Conservation (phyloP, 1,140 invertebrate genomes). For the Mactra quadrangularis region DNA sequence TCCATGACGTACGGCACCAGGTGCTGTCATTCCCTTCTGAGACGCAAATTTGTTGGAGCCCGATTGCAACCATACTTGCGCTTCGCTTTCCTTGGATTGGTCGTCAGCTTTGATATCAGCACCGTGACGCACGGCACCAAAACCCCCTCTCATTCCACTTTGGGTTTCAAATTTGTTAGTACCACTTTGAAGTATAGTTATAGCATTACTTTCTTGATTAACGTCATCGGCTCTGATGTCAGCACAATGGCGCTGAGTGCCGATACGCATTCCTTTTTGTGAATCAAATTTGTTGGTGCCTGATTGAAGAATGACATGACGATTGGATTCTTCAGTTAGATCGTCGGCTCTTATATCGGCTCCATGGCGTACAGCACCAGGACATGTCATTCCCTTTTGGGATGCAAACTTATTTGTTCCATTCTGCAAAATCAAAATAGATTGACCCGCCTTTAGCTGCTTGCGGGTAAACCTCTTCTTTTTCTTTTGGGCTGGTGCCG, state of each 20-base stretch:
- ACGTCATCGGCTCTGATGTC: slow-evolving; percentile 77
- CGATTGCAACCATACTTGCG: slow-evolving; percentile 95
- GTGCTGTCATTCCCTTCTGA: slow-evolving; percentile 95
- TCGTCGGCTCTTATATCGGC: slow-evolving; percentile 78
- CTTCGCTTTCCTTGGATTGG: slow-evolving; percentile 90
- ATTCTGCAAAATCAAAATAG: slow-evolving; percentile 91
- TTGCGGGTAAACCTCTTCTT: slow-evolving; percentile 92
- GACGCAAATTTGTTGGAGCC: slow-evolving; percentile 96
- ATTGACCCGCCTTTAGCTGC: slow-evolving; percentile 94
- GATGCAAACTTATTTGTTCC: slow-evolving; percentile 90
- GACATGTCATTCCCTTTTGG: slow-evolving; percentile 77
- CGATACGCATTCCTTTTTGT: slow-evolving; percentile 78
- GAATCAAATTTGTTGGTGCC: slow-evolving; percentile 93
- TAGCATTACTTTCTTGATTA: slow-evolving; percentile 88
- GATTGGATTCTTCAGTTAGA: slow-evolving; percentile 87
- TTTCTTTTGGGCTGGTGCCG: slow-evolving; percentile 93
- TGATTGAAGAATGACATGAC: slow-evolving; percentile 95
- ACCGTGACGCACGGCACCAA: slow-evolving; percentile 95
- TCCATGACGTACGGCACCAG: slow-evolving; percentile 95
- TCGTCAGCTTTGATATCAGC: slow-evolving; percentile 81
- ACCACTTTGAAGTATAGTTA: slow-evolving; percentile 96
- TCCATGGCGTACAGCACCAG: slow-evolving; percentile 73
- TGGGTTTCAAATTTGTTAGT: slow-evolving; percentile 96
- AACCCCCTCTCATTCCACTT: slow-evolving; percentile 96
- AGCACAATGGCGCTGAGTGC: slow-evolving; percentile 76